Evolutionary conservation across 2,888 invertebrate genomes (phyloP).

Genomic region (Pollenia griseotomentosa): DNA sequence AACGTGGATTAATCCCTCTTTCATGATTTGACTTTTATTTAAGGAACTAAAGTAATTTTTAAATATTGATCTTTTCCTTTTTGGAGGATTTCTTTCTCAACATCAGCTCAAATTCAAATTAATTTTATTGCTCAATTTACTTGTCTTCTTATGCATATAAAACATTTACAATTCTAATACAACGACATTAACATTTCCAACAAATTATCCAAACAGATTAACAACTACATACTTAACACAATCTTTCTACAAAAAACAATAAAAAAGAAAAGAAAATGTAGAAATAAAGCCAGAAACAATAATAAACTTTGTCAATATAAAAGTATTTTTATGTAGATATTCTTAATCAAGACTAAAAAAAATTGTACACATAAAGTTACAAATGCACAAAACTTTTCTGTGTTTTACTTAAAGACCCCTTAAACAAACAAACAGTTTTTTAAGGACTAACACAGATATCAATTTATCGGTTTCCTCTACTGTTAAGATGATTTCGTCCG

Average conservation of each 20-base stretch:
- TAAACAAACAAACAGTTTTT: not conserved
- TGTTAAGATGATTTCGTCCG: conserved; percentile 13
- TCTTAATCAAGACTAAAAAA: conserved; percentile 29
- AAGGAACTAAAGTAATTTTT: too few species aligned
- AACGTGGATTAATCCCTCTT: too few species aligned
- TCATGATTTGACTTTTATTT: too few species aligned
- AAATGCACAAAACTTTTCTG: not conserved
- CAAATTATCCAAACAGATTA: conserved; percentile 32
- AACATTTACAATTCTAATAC: conserved; percentile 19
- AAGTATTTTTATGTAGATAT: conserved; percentile 51
- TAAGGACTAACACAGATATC: conserved; percentile 41
- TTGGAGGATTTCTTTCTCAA: not conserved
- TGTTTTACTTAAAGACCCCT: not conserved
- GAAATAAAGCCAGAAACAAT: not conserved
- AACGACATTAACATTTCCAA: conserved; percentile 14
- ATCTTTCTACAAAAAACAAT: not conserved
- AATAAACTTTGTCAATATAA: conserved; percentile 39
- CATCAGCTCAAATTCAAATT: not conserved
- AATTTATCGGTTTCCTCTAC: conserved; percentile 32
- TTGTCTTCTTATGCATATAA: not conserved
- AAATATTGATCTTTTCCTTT: not conserved
- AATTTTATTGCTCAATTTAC: conserved; percentile 22
- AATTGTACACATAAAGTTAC: not conserved
- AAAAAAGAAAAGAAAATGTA: not conserved
- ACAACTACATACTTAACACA: conserved; percentile 27